Percentiles rank a stretch among this genome's conserved stretches.
These are phyloP conservation scores for Rousettus leschenaultii DNA, from an alignment of 2,113 vertebrate species.

Conservation along the genomic window DNA sequence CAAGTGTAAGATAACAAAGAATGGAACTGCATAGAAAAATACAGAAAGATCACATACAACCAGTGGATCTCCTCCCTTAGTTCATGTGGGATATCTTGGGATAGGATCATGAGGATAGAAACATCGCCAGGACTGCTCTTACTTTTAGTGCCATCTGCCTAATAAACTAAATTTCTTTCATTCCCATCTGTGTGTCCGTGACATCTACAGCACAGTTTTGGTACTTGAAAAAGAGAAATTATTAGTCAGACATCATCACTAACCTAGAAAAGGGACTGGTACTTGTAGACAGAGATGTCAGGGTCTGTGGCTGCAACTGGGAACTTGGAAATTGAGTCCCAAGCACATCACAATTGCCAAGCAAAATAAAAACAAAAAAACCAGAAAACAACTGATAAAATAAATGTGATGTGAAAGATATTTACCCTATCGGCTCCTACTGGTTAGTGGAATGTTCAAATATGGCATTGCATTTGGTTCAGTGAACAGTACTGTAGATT, in stretches of 20 bases:
- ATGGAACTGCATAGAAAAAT: background rate
- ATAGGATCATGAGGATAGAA: background rate
- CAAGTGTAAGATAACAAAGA: background rate
- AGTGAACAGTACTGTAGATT: background rate
- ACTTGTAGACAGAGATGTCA: background rate
- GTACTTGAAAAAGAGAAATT: background rate
- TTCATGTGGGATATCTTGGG: background rate
- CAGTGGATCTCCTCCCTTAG: background rate
- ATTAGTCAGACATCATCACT: background rate
- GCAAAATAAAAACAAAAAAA: background rate
- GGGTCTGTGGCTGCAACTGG: background rate
- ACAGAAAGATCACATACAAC: background rate
- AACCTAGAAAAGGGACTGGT: background rate
- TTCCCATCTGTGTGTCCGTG: background rate
- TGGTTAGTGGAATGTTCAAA: background rate
- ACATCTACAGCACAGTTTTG: background rate
- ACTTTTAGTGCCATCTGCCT: background rate
- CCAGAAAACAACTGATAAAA: constrained; percentile 29
- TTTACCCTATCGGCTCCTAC: background rate
- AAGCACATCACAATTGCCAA: background rate
- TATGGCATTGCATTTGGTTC: background rate
- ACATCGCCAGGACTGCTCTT: background rate
- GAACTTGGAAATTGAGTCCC: constrained; percentile 5
- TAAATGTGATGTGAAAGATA: constrained; percentile 31
- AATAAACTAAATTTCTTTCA: background rate